Percentiles rank a stretch among this genome's conserved stretches.
Conservation (phyloP, 1,140 invertebrate species). For the Brachionus paranguensis region DNA sequence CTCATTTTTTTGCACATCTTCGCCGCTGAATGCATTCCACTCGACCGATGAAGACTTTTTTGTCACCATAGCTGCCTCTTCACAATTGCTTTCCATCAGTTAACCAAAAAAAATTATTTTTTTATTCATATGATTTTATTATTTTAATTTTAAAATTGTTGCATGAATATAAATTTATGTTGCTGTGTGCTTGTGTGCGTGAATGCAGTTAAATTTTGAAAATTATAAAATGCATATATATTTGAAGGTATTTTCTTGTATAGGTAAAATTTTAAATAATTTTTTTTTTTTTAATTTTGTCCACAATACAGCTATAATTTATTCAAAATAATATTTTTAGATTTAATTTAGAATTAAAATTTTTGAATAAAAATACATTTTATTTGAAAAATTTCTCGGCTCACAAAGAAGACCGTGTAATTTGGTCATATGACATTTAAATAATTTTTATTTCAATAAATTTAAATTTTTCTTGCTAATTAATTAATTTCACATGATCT, state of each 20-base stretch:
- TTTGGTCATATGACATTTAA: too few relatives aligned
- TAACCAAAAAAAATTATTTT: neutral
- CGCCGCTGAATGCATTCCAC: neutral
- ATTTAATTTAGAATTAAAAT: too few relatives aligned
- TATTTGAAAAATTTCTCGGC: too few relatives aligned
- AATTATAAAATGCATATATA: neutral
- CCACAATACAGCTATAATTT: too few relatives aligned
- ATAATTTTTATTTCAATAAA: too few relatives aligned
- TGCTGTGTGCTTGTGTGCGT: neutral
- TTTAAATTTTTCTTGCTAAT: too few relatives aligned
- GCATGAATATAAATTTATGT: neutral
- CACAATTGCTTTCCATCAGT: neutral
- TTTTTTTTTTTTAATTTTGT: neutral
- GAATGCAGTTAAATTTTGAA: neutral
- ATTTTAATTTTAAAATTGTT: constrained; percentile 3
- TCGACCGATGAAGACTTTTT: neutral
- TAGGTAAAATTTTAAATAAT: neutral
- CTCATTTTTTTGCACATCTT: neutral
- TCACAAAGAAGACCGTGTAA: too few relatives aligned
- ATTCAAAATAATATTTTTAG: too few relatives aligned
- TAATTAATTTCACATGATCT: too few relatives aligned
- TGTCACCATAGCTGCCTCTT: neutral
- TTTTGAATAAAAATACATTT: too few relatives aligned
- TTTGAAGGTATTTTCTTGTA: neutral
- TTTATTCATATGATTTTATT: constrained; percentile 31